Evolutionary conservation across 2,888 invertebrate genomes (phyloP), one percentile per base, ranked within the genome.

Genomic region (Diloba caeruleocephala): DNA sequence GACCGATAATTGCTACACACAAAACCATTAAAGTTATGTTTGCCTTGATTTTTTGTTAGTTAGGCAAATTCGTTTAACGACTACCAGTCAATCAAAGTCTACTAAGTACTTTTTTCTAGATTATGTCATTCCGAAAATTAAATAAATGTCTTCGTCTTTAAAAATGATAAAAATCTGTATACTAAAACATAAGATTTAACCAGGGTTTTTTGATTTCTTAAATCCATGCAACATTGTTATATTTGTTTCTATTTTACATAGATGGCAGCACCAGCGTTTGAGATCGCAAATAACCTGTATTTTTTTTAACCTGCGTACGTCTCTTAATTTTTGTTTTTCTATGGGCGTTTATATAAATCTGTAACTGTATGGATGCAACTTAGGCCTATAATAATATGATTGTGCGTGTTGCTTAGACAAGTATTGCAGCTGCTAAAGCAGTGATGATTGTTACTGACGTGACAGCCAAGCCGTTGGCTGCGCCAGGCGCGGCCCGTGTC

Each of bases 401-500:
- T n/a, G n/a, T n/a, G n/a, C 15, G n/a, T 19, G 2, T 17, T 8
- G 23, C 34, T 72, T 78, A 76, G 29, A 64, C 25, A 13, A 78
- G 15, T 13, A 76, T 15, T 2, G 49, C 31, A 1, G 66, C 37
- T 1, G 57, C 41, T 9, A 71, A 9, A 2, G 69, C 73, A 12
- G 78, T 56, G 3, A 78, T 1, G 0, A 81, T 5, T 0, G 78
- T 73, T 0, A 72, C 53, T 8, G 72, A 49, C 12, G 77, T 69
- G 13, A 75, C 28, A 9, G 58, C 65, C 2, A 78, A 62, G 0
- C 74, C 63, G 17, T 39, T 59, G 0, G 79, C 73, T 0, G 75
- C 53, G 0, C 23, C 61, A 0, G 63, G 59, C 9, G 38, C 4
- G 7, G 31, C 41, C 6, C 34, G 13, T 8, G 57, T 28, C 3